Evolutionary conservation across 1,140 invertebrate genomes (phyloP), one percentile per base, ranked within the genome.

Genomic region (Idris sp.): DNA sequence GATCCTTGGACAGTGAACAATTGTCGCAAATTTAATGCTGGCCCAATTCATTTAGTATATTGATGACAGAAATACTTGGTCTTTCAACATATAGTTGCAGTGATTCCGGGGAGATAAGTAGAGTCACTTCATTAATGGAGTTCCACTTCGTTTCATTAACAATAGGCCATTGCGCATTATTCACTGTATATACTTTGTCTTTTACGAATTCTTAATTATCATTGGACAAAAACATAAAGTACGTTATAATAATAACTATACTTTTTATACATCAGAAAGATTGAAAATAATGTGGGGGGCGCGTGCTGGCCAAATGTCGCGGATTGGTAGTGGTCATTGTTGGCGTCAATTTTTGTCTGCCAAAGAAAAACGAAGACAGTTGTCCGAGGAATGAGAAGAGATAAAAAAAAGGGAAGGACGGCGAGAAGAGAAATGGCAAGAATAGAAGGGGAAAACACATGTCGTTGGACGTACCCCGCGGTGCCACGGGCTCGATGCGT

Each of bases 391-490:
- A 48, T 48, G 35, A 59, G 18, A 44, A 65, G 48, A 67, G 13
- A 59, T 53, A 61, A 73, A 67, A 56, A 48, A 25, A 51, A 58
- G 46, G 19, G 44, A 31, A 11, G 54, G 8, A 56, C 53, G 58
- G 62, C 33, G 62, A 75, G 56, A 72, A 80, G 61, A 78, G 68
- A 76, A 74, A 78, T 69, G 54, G 68, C 65, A 40, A 71, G 49
- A 46, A 67, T 69, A 67, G 61, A 68, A 69, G 72, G 79, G 79
- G 77, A 80, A 81, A 87, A 87, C 86, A 87, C 84, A 87, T 87
- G 86, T 87, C 85, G 85, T 80, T 86, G 78, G 80, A 64, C 80
- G 81, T 87, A 83, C 77, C 85, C 85, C 85, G 84, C 72, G 68
- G 85, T 80, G 84, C 81, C 76, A 72, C 79, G 79, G 79, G 77